Evolutionary conservation across 2,888 invertebrate species (phyloP).

Genomic region (Heliconius erato): DNA sequence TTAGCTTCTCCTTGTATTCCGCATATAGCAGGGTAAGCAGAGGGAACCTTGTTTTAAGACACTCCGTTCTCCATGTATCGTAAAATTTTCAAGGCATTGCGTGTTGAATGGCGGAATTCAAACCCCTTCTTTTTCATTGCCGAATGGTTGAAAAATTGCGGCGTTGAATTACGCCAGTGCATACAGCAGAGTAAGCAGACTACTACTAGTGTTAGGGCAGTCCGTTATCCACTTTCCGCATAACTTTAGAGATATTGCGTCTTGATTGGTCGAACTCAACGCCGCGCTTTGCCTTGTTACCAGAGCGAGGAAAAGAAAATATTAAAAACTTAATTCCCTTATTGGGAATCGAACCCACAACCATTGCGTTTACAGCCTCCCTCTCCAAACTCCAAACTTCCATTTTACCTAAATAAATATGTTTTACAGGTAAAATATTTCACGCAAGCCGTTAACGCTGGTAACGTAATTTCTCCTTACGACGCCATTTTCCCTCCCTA

Average conservation of each 20-base stretch:
- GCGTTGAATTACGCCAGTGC: too few relatives aligned
- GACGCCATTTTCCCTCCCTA: slow-evolving; percentile 14
- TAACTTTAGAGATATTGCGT: too few relatives aligned
- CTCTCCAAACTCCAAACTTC: too few relatives aligned
- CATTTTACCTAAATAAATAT: slow-evolving; percentile 4
- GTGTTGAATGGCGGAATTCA: too few relatives aligned
- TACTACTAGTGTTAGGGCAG: too few relatives aligned
- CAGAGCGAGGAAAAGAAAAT: too few relatives aligned
- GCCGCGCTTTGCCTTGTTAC: background rate
- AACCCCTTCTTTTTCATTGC: too few relatives aligned
- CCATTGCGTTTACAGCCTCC: background rate
- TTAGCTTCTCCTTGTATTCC: background rate
- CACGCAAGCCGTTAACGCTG: background rate
- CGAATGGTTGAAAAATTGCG: too few relatives aligned
- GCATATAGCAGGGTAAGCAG: background rate
- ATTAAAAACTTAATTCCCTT: background rate
- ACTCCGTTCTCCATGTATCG: background rate
- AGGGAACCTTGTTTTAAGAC: background rate
- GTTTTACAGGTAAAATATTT: slow-evolving; percentile 25
- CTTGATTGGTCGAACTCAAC: background rate
- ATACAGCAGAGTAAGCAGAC: too few relatives aligned
- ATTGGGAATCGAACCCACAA: background rate
- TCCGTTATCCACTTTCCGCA: too few relatives aligned
- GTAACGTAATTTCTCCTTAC: slow-evolving; percentile 19
- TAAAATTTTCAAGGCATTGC: too few relatives aligned